Base-by-base conservation (phyloP, 2,888 invertebrate species). In the Tortricodes alternella region DNA sequence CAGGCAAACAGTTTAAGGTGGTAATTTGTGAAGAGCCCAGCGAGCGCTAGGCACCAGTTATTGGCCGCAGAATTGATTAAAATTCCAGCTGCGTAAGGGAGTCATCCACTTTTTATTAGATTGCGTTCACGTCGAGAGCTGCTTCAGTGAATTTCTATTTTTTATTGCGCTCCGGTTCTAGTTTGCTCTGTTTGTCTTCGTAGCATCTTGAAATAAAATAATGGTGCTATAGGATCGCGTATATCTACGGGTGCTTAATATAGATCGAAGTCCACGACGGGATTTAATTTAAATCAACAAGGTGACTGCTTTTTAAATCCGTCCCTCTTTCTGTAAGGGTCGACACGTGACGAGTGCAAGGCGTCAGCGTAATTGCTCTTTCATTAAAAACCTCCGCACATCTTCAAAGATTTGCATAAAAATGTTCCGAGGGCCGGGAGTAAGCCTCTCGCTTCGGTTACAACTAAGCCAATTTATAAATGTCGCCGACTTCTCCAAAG, bases 11-110 rank as follows among this genome's bases (percentile, higher is more conserved):
- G 65, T 81, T 78, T 70, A 76, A 79, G 76, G 76, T 76, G 76
- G 80, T 83, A 85, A 86, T 85, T 85, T 82, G 83, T 66, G 75
- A 83, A 78, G 73, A 72, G 70, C 66, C 71, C 65, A 71, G 71
- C 75, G 77, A 73, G 60, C 65, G 67, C 67, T 64, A 63, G 63
- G 68, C 74, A 71, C 62, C 78, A 76, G 78, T 79, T 82, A 86
- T 85, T 82, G 85, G 81, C 83, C 86, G 71, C 84, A 82, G 81
- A 84, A 84, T 85, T 88, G 85, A 88, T 87, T 88, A 85, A 87
- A 87, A 88, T 88, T 87, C 85, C 76, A 64, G 71, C 76, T 77
- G 79, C 80, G 85, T 84, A 78, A 78, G 78, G 72, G 68, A 74
- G 75, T 71, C 75, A 68, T 80, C 76, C 75, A 79, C 78, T 82